Percentiles rank a stretch among this genome's conserved stretches.
phyloP scores from a whole-genome alignment of 2,113 vertebrate species.

The Pollimyrus isidori region DNA sequence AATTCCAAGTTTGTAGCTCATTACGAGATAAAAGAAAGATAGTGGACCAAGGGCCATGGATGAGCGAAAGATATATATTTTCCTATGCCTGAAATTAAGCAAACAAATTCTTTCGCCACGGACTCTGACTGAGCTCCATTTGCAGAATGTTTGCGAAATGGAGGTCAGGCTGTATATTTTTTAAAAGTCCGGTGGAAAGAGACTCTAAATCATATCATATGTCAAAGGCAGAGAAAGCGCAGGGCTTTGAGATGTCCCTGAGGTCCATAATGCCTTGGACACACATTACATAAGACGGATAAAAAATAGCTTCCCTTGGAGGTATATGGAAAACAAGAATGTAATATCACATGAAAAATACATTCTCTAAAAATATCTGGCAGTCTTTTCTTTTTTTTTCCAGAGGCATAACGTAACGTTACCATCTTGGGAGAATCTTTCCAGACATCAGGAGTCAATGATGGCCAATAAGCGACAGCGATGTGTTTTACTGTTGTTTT shows the following conservation, averaged over 20 bases:
- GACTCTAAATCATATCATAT: slow-evolving; percentile 33
- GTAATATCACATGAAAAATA: slow-evolving; percentile 47
- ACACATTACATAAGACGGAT: slow-evolving; percentile 43
- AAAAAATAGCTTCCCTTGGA: slow-evolving; percentile 34
- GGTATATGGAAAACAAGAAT: slow-evolving; percentile 41
- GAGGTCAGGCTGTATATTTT: slow-evolving; percentile 17
- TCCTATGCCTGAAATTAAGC: neutral
- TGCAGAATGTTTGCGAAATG: slow-evolving; percentile 1
- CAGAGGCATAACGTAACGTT: slow-evolving; percentile 34
- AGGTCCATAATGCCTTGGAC: slow-evolving; percentile 28
- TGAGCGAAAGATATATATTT: slow-evolving; percentile 7
- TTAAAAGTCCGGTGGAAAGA: slow-evolving; percentile 19
- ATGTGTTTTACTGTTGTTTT: slow-evolving; percentile 20
- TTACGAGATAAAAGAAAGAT: slow-evolving; percentile 2
- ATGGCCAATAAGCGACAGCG: slow-evolving; percentile 39
- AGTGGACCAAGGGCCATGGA: neutral
- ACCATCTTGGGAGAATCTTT: slow-evolving; percentile 35
- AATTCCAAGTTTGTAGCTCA: neutral
- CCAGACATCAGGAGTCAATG: slow-evolving; percentile 39
- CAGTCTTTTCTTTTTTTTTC: slow-evolving; percentile 22
- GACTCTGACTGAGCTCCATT: neutral
- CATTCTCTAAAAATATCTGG: slow-evolving; percentile 28
- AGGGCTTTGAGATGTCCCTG: slow-evolving; percentile 28
- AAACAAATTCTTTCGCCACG: neutral
- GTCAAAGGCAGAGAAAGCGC: slow-evolving; percentile 34